Conservation (phyloP, 2,113 vertebrate genomes). For the Thryonomys swinderianus region DNA sequence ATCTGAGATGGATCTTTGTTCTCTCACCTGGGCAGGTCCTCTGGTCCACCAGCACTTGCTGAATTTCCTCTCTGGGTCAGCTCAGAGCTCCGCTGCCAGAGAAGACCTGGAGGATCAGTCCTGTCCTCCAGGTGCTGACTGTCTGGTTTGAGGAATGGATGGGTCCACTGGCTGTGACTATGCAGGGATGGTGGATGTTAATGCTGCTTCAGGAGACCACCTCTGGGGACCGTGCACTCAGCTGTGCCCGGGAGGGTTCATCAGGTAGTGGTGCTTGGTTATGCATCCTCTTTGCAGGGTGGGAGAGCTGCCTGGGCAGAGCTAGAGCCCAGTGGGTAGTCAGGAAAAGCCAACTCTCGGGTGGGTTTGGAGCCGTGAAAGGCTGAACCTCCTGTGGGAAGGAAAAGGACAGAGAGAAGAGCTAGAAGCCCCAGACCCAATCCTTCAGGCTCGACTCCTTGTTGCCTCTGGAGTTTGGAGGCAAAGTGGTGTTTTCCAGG, state of each 20-base stretch:
- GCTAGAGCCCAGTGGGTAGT: neutral
- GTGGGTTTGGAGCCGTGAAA: neutral
- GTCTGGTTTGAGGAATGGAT: conserved; percentile 3
- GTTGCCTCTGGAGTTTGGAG: neutral
- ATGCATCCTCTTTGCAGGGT: neutral
- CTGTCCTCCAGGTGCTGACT: neutral
- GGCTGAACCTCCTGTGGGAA: neutral
- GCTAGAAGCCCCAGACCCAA: neutral
- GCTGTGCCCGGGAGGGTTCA: neutral
- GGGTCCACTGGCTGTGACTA: neutral
- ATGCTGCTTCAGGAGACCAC: neutral
- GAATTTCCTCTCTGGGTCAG: neutral
- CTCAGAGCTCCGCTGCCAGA: neutral
- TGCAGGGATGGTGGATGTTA: neutral
- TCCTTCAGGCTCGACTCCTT: neutral
- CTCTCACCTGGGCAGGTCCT: neutral
- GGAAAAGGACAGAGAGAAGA: neutral
- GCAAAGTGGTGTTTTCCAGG: neutral
- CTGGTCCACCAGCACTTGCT: neutral
- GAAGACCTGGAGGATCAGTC: neutral
- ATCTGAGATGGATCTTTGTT: neutral
- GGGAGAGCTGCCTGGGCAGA: neutral
- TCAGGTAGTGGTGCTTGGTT: neutral
- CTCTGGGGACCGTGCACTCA: neutral
- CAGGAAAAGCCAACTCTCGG: neutral